Evolutionary conservation across 2,797 vertebrate genomes (phyloP), one percentile per base, ranked within the genome.

Genomic region (Sardinella longiceps): DNA sequence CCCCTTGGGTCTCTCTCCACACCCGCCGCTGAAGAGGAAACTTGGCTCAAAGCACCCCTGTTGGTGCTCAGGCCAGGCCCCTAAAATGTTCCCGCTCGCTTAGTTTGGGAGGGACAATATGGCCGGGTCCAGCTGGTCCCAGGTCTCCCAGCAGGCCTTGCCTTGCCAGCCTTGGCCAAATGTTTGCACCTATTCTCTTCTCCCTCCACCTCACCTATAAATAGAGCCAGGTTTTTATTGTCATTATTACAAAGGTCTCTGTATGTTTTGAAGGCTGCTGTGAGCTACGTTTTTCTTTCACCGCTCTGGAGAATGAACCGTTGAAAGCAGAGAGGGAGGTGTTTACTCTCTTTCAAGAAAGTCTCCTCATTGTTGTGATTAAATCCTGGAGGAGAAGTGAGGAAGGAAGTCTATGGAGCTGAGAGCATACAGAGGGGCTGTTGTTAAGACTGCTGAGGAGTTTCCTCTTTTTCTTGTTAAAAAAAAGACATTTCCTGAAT

Each of bases 21-120:
- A 37, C 83, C 30, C 53, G 77, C 83, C 94, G 14, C 90, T 92
- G 93, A 93, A 91, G 90, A 91, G 91, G 93, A 93, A 94, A 90
- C 87, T 90, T 89, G 87, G 89, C 88, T 89, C 87, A 88, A 83
- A 88, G 66, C 89, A 83, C 87, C 66, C 87, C 85, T 90, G 89
- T 84, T 91, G 90, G 88, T 89, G 90, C 90, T 90, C 89, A 50
- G 86, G 14, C 81, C 10, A 18, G 74, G 83, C 43, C 84, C 82
- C 89, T 86, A 91, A 90, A 89, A 89, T 85, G 89, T 87, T 90
- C 90, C 92, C 91, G 89, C 92, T 94, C 86, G 84, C 85, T 90
- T 88, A 90, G 87, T 88, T 88, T 89, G 90, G 90, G 90, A 87
- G 91, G 90, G 93, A 91, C 88, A 89, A 82, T 87, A 87, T 86